Evolutionary conservation across 2,797 vertebrate genomes (phyloP).

Genomic region (Squalus acanthias): DNA sequence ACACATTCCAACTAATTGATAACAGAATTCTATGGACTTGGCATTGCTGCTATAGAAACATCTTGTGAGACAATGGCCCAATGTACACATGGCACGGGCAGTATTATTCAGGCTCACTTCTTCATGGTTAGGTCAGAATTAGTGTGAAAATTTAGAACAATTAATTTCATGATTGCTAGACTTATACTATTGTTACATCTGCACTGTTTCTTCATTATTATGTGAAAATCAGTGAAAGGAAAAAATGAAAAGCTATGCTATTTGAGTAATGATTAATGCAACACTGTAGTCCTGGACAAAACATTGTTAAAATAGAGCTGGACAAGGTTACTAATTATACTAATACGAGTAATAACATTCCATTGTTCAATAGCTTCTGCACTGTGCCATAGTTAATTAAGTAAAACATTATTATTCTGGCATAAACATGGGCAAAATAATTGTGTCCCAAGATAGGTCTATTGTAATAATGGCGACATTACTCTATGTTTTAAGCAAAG

Average conservation of each 20-base stretch:
- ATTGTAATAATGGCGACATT: not conserved
- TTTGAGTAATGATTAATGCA: constrained; percentile 49
- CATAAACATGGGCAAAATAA: not conserved
- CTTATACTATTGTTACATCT: constrained; percentile 43
- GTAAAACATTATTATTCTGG: not conserved
- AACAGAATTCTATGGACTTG: not conserved
- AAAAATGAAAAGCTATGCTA: constrained; percentile 40
- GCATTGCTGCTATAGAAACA: not conserved
- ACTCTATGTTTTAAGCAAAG: not conserved
- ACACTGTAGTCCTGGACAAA: not conserved
- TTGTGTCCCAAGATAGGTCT: not conserved
- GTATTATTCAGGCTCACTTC: not conserved
- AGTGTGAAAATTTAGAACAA: constrained; percentile 36
- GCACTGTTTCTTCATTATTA: constrained; percentile 42
- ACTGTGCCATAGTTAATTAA: not conserved
- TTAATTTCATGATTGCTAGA: constrained; percentile 39
- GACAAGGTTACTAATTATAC: not conserved
- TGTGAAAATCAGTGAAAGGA: constrained; percentile 38
- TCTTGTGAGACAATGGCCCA: not conserved
- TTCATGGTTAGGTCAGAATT: not conserved
- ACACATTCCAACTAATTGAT: not conserved
- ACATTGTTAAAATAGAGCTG: not conserved
- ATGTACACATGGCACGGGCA: not conserved
- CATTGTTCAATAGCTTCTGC: not conserved
- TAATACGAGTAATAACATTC: not conserved